Evolutionary conservation across 1,140 invertebrate species (phyloP), one percentile per base, ranked within the genome.

Genomic region (Leucophenga varia): DNA sequence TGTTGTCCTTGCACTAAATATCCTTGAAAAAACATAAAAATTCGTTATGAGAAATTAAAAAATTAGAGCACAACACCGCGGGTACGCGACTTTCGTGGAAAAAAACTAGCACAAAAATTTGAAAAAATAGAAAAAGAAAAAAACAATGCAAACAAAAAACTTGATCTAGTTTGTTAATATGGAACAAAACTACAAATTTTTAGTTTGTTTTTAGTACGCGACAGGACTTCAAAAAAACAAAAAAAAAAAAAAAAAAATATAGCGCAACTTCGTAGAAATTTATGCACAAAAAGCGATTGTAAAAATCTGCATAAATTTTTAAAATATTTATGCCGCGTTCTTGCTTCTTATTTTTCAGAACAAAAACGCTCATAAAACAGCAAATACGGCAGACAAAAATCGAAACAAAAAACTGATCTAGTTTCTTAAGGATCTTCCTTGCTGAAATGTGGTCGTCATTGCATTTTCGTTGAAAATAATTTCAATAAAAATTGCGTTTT

Each of bases 401-500:
- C 28, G 39, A 14, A 55, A 57, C 55, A 57, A 57, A 57, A 57
- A 57, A 57, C 55, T 57, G 55, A 57, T 57, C 55, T 57, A 57
- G 54, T 57, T 57, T 57, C 57, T 54, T 57, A 57, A 57, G 20
- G 19, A 16, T n/a, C 34, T 43, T 52, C 31, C 12, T 40, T 30
- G 13, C 16, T 7, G 16, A 10, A 16, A 37, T 16, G 35, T 8
- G 35, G 35, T 37, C 35, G 35, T 14, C 35, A 16, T 20, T 7
- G 32, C 40, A 48, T 39, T 67, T 67, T 54, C 59, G 56, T 22
- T 44, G 63, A 67, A 67, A 25, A 47, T 22, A 68, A 59, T 38
- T 68, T 64, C 54, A 67, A 67, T 67, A 67, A 67, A 67, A 67
- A 67, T n/a, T 64, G 59, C 63, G 59, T 63, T 59, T 58, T 41